phyloP scores from a whole-genome alignment of 2,113 vertebrate species.

The Thamnophis sirtalis region DNA sequence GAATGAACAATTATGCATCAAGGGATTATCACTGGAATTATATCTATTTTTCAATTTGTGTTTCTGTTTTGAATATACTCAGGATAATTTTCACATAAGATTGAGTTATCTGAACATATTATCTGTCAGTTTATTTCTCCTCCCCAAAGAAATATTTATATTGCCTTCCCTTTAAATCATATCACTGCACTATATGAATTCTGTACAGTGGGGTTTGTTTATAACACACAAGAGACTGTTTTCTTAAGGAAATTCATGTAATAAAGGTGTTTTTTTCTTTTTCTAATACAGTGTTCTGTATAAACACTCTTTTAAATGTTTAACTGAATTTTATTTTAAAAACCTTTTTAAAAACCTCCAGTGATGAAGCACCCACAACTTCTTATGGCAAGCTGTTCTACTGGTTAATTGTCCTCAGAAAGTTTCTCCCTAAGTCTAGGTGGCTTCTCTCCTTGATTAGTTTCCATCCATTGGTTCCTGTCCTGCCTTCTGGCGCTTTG shows the following conservation, averaged over 20 bases:
- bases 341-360: no score
- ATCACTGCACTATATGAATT: background rate
- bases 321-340: no score
- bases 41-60: background rate
- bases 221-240: background rate
- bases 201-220: background rate
- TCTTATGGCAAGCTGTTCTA: no score
- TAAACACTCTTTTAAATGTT: background rate
- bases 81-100: background rate
- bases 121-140: background rate
- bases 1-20: slow-evolving; percentile 5
- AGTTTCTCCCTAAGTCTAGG: no score
- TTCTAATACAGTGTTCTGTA: background rate
- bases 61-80: background rate
- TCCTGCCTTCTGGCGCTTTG: no score
- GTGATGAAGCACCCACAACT: no score
- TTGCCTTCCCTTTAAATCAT: background rate
- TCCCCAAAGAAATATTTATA: background rate
- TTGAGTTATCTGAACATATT: background rate
- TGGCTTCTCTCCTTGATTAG: no score
- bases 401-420: no score
- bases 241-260: background rate
- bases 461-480: no score
- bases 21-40: background rate
- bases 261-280: background rate